phyloP scores from a whole-genome alignment of 2,888 invertebrate species.

The Drosophila meridiana region DNA sequence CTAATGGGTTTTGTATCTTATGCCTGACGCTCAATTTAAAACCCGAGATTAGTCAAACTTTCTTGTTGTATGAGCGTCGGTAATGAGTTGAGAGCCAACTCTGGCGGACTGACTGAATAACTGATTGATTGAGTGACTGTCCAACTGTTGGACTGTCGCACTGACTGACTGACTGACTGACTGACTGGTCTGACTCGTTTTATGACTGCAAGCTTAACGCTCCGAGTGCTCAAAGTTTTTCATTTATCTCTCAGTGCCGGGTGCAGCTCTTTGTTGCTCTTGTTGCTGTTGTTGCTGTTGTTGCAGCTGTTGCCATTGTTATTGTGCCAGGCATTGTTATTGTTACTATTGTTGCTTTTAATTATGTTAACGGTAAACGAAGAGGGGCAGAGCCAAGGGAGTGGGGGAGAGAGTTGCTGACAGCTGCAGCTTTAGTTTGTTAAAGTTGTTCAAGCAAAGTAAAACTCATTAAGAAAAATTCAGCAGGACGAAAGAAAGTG shows the following conservation, averaged over 20 bases:
- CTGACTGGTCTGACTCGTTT: conserved; percentile 16
- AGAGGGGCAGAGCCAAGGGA: neutral
- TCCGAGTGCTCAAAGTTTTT: conserved; percentile 52
- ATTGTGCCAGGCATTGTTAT: conserved; percentile 26
- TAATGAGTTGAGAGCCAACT: conserved; percentile 58
- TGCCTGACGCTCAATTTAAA: conserved; percentile 42
- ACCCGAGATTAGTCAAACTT: conserved; percentile 61
- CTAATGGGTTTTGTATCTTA: conserved; percentile 35
- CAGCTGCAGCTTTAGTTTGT: conserved; percentile 26
- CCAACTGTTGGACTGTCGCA: conserved; percentile 1
- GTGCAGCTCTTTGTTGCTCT: conserved; percentile 23
- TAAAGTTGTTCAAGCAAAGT: conserved; percentile 8
- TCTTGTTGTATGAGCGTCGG: conserved; percentile 36
- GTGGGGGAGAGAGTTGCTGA: neutral
- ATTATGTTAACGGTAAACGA: conserved; percentile 38
- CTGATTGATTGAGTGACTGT: conserved; percentile 1
- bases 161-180: neutral
- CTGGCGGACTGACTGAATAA: conserved; percentile 2
- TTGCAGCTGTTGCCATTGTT: conserved; percentile 15
- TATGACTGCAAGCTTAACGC: conserved; percentile 44
- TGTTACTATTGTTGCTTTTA: conserved; percentile 43
- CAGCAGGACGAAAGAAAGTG: neutral
- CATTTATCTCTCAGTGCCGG: conserved; percentile 56
- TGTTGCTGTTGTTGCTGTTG: conserved; percentile 3
- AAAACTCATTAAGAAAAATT: conserved; percentile 19